Conservation (phyloP, 2,797 vertebrate species). For the Phyllotis vaccarum region DNA sequence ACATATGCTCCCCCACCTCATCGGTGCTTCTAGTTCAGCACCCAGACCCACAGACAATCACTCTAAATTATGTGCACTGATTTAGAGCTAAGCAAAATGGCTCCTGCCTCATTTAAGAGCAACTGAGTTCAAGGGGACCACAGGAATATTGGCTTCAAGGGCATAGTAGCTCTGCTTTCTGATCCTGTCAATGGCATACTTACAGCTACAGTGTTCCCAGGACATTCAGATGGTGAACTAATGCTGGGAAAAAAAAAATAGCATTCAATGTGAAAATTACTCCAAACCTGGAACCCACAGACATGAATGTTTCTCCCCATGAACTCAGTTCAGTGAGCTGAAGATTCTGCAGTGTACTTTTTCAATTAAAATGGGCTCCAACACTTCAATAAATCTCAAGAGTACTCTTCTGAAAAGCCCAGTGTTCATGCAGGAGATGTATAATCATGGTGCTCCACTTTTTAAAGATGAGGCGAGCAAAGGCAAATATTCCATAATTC, state of each 20-base stretch:
- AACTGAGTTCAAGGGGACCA: neutral
- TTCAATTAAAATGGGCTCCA: constrained; percentile 79
- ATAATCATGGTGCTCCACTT: constrained; percentile 71
- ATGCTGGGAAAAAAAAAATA: neutral
- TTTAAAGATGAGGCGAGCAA: constrained; percentile 81
- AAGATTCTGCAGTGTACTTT: constrained; percentile 68
- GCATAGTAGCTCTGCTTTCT: neutral
- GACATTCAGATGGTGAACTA: neutral
- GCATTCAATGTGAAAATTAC: neutral
- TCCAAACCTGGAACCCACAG: neutral
- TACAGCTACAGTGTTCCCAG: neutral
- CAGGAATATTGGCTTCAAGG: neutral
- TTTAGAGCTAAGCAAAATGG: neutral
- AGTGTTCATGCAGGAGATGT: constrained; percentile 57
- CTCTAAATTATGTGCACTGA: neutral
- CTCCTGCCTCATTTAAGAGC: neutral
- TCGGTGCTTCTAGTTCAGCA: fast-evolving
- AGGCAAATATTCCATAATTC: constrained; percentile 85
- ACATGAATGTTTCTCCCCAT: constrained; percentile 57
- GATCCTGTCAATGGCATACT: neutral
- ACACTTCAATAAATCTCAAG: constrained; percentile 79
- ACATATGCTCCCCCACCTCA: fast-evolving
- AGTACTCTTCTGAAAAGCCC: constrained; percentile 72
- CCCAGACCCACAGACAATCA: neutral
- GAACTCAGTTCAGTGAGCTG: constrained; percentile 73